These are phyloP conservation scores for Leucosticte australis DNA, from an alignment of 2,113 vertebrate species.

Conservation along the genomic window DNA sequence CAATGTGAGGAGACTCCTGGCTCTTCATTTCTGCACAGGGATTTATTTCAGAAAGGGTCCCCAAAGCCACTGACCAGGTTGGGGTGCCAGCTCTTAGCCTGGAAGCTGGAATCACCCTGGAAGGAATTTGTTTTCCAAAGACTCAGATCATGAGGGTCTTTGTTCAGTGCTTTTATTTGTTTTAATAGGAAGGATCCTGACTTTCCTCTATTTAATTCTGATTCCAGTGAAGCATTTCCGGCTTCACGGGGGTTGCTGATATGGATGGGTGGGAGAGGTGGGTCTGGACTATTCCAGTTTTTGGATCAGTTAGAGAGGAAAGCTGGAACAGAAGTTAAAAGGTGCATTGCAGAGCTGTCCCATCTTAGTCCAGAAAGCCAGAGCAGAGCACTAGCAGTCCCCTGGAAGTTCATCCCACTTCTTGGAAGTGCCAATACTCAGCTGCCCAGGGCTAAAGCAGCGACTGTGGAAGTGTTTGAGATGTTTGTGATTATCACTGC, in stretches of 20 bases:
- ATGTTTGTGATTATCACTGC: fast-evolving
- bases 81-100: background rate
- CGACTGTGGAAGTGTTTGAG: background rate
- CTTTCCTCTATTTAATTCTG: background rate
- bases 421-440: background rate
- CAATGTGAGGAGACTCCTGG: background rate
- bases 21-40: fast-evolving
- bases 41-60: background rate
- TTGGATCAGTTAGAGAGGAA: background rate
- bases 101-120: background rate
- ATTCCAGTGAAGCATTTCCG: background rate
- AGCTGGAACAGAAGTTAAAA: background rate
- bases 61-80: background rate
- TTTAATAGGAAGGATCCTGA: background rate
- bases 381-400: fast-evolving
- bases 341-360: background rate
- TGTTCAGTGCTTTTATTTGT: background rate
- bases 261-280: fast-evolving
- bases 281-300: background rate
- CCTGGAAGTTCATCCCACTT: fast-evolving
- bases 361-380: fast-evolving
- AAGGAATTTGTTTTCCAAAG: background rate
- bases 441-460: background rate
- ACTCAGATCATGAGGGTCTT: background rate
- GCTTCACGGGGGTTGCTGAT: background rate